Evolutionary conservation across 1,140 invertebrate species (phyloP).

Genomic region (Trichogramma pretiosum): DNA sequence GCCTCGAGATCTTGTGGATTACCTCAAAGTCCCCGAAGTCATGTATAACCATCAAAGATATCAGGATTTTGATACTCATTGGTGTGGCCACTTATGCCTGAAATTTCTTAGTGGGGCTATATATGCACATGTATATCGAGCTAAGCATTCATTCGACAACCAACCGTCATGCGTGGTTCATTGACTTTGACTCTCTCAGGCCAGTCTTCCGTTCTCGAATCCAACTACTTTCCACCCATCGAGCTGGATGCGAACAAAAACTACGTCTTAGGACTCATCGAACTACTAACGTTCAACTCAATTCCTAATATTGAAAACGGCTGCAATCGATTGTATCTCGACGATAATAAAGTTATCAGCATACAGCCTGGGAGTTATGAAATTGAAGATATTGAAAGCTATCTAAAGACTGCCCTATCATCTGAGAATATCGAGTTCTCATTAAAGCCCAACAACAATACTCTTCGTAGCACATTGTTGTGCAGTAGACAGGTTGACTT

Average conservation of each 20-base stretch:
- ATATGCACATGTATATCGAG: conserved; percentile 21
- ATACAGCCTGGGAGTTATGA: conserved; percentile 13
- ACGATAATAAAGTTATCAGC: background rate
- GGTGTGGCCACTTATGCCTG: no score
- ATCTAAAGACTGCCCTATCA: conserved; percentile 7
- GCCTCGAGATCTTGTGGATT: conserved; percentile 22
- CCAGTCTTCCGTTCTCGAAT: conserved; percentile 13
- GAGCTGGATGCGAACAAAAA: conserved; percentile 11
- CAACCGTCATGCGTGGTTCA: background rate
- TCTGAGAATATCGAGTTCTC: no score
- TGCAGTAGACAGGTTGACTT: conserved; percentile 19
- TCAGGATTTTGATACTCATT: no score
- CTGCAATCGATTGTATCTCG: conserved; percentile 19
- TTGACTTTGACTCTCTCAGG: conserved; percentile 16
- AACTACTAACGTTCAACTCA: conserved; percentile 21
- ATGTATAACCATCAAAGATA: no score
- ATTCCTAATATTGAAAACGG: conserved; percentile 4
- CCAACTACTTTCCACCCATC: conserved; percentile 21
- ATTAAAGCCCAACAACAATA: conserved; percentile 21
- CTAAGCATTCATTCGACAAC: conserved; percentile 7
- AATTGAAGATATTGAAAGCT: conserved; percentile 15
- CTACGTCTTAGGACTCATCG: conserved; percentile 18
- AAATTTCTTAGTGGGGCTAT: no score
- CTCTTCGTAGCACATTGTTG: conserved; percentile 14
- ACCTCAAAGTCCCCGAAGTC: no score